Conservation (phyloP, 2,797 vertebrate genomes). For the Coracias cyanogaster region DNA sequence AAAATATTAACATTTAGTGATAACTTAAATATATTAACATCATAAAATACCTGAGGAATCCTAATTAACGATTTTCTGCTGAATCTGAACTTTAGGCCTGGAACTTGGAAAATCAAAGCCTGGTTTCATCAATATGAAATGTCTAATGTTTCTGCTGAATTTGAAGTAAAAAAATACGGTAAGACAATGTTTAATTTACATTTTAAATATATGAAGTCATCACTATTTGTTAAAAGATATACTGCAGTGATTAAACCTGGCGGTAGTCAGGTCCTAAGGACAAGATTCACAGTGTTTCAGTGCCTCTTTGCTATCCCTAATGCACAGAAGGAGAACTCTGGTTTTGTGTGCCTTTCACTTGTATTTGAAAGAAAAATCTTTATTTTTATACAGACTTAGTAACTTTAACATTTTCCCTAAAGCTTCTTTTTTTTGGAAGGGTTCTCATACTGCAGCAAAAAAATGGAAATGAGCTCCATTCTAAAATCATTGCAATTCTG, state of each 20-base stretch:
- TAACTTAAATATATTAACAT: not conserved
- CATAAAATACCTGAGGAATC: not conserved
- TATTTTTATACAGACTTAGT: not conserved
- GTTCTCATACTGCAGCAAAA: not conserved
- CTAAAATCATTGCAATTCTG: not conserved
- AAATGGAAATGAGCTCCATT: not conserved
- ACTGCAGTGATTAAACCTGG: not conserved
- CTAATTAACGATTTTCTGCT: not conserved
- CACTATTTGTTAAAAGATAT: not conserved
- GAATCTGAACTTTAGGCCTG: slow-evolving; percentile 68
- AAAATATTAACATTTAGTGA: not conserved
- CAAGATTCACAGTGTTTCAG: not conserved
- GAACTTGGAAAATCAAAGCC: slow-evolving; percentile 77
- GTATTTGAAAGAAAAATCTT: not conserved
- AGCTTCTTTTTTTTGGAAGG: not conserved
- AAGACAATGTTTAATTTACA: not conserved
- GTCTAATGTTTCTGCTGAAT: slow-evolving; percentile 69
- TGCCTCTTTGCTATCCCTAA: not conserved
- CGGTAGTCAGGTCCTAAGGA: not conserved
- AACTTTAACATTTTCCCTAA: not conserved
- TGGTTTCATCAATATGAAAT: slow-evolving; percentile 62
- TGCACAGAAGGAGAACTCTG: not conserved
- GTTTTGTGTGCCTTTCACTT: not conserved
- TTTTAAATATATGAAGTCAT: not conserved
- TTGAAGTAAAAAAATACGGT: slow-evolving; percentile 80